Evolutionary conservation across 1,140 invertebrate species (phyloP).

Genomic region (Drosophila kurseongensis): DNA sequence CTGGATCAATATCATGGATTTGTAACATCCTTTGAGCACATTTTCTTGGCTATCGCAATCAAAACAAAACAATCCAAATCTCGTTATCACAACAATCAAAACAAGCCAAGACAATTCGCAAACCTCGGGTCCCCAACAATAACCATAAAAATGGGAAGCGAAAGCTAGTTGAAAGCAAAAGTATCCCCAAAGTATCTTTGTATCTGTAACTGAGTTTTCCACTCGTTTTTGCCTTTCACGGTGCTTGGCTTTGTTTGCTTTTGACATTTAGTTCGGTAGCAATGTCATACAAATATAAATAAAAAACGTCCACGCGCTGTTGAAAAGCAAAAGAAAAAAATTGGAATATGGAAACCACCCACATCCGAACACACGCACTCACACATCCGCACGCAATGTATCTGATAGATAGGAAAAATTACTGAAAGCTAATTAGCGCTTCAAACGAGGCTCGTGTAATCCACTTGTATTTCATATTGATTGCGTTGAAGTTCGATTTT

Average conservation of each 20-base stretch:
- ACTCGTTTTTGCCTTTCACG: constrained; percentile 48
- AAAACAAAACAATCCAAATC: constrained; percentile 40
- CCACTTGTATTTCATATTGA: constrained; percentile 46
- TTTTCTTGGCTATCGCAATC: constrained; percentile 22
- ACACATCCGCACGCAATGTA: constrained; percentile 27
- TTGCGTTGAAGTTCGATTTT: constrained; percentile 34
- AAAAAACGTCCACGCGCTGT: constrained; percentile 72
- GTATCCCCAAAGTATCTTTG: constrained; percentile 47
- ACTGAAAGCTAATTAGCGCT: constrained; percentile 43
- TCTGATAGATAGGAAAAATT: constrained; percentile 34
- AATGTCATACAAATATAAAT: constrained; percentile 81
- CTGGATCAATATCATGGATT: not conserved
- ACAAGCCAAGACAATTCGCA: constrained; percentile 11
- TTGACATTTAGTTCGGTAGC: constrained; percentile 75
- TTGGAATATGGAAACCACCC: constrained; percentile 35
- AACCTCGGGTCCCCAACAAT: constrained; percentile 25
- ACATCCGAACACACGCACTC: constrained; percentile 39
- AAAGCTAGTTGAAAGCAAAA: constrained; percentile 65
- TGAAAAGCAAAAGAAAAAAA: constrained; percentile 32
- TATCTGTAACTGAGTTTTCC: constrained; percentile 45
- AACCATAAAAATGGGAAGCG: constrained; percentile 50
- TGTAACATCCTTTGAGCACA: not conserved
- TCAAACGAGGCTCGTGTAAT: constrained; percentile 23
- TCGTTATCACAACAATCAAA: constrained; percentile 31
- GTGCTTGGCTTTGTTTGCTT: constrained; percentile 71